These are phyloP conservation scores for Ceratina calcarata DNA, from an alignment of 1,140 invertebrate genomes.

Conservation along the genomic window DNA sequence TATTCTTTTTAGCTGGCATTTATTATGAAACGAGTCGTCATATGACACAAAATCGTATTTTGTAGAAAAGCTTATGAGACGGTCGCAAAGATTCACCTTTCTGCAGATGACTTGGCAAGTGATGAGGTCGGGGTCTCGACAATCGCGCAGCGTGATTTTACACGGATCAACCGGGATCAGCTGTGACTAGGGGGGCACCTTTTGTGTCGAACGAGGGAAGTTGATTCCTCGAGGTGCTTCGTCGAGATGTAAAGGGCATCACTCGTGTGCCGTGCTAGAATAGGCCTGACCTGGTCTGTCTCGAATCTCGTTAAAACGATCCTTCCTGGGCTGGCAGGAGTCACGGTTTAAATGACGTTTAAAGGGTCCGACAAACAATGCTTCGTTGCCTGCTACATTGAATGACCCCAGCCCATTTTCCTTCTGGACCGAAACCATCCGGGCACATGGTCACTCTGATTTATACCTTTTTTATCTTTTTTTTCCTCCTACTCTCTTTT, in stretches of 20 bases:
- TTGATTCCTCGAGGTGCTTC: constrained; percentile 28
- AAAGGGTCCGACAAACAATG: constrained; percentile 66
- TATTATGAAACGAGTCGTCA: too few species aligned
- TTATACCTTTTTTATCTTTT: neutral
- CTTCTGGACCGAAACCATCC: neutral
- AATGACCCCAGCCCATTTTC: constrained; percentile 4
- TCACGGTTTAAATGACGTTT: constrained; percentile 70
- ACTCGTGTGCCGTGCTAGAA: constrained; percentile 23
- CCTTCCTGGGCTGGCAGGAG: constrained; percentile 61
- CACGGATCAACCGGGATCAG: constrained; percentile 51
- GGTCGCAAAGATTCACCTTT: constrained; percentile 6
- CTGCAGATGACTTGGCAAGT: constrained; percentile 1
- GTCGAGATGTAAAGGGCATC: constrained; percentile 49
- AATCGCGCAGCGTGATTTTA: constrained; percentile 54
- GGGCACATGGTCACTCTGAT: constrained; percentile 5
- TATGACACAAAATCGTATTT: neutral
- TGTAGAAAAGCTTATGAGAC: neutral
- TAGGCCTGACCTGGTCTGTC: constrained; percentile 61
- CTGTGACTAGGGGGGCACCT: constrained; percentile 16
- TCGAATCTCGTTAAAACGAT: constrained; percentile 69
- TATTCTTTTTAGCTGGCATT: too few species aligned
- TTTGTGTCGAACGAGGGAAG: constrained; percentile 37
- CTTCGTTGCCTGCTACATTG: constrained; percentile 26
- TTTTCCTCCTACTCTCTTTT: neutral
- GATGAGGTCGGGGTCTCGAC: constrained; percentile 4